phyloP scores from a whole-genome alignment of 2,797 vertebrate genomes.

The Acrossocheilus fasciatus region DNA sequence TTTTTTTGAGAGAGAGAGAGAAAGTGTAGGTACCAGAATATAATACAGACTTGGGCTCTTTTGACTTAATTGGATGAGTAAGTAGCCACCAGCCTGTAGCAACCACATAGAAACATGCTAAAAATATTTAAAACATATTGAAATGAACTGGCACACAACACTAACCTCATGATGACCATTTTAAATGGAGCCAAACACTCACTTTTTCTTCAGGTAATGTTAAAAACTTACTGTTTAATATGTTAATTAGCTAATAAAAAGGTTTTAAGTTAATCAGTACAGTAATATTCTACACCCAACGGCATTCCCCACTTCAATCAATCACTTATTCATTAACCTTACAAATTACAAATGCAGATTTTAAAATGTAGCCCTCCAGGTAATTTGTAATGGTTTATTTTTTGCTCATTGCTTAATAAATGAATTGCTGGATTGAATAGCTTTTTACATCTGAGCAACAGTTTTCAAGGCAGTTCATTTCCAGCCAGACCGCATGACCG shows the following conservation, averaged over 20 bases:
- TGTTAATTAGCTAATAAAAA: background rate
- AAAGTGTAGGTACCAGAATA: background rate
- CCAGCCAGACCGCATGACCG: background rate
- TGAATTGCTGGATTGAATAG: background rate
- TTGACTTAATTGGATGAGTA: background rate
- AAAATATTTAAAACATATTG: background rate
- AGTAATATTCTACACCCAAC: background rate
- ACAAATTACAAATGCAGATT: conserved; percentile 10
- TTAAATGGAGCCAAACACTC: background rate
- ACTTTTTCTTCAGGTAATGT: background rate
- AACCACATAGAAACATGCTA: background rate
- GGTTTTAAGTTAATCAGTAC: background rate
- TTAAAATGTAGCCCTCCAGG: background rate
- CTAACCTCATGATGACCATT: background rate
- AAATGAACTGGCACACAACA: background rate
- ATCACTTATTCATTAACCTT: conserved; percentile 4
- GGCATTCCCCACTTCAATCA: conserved; percentile 4
- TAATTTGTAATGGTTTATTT: background rate
- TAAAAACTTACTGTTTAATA: background rate
- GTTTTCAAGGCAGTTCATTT: conserved; percentile 1
- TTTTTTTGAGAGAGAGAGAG: no score
- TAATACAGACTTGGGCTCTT: background rate
- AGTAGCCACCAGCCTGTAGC: background rate
- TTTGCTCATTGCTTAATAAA: conserved; percentile 17
- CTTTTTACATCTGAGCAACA: background rate